Base-by-base conservation (phyloP, 2,888 invertebrate species). In the Microchrysa polita region DNA sequence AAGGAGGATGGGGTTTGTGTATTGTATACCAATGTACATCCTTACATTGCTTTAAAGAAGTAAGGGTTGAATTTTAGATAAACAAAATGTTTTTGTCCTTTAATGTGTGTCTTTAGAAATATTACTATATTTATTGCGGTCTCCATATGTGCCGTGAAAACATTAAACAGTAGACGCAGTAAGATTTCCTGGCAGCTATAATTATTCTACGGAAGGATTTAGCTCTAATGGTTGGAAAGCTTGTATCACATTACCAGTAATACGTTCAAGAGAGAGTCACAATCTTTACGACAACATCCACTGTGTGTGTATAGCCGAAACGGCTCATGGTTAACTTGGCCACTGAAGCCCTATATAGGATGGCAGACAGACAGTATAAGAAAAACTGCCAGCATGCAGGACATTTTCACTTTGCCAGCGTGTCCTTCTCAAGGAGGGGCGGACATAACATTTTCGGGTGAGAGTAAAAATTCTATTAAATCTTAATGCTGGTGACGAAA, bases 401-500 rank as follows among this genome's bases (percentile, higher is more conserved):
- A 59, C 55, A 60, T 60, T 44, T 48, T 48, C 44, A 72, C 60
- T 48, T 18, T n/a, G 22, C 44, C 34, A 34, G 27, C 34, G 1
- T 16, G 18, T 16, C 60, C 40, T 69, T 57, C 27, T 18, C 14
- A 34, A 14, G 18, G 18, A 57, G 69, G 57, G 57, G n/a, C n/a
- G n/a, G 57, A 55, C 57, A 69, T 42, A 14, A 57, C 22, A 55
- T 55, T 34, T 60, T 42, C 55, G 59, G 59, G 60, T 23, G 40
- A 65, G 73, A 73, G 72, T 61, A 76, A 76, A 76, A 76, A 77
- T 76, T 77, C 77, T 76, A 77, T 77, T 77, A 77, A 77, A 77
- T 76, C 76, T 77, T 76, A 77, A 77, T 77, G 76, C 75, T 76
- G 74, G 74, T 48, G 67, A 73, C 72, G 74, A 72, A 74, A 76